phyloP scores from a whole-genome alignment of 2,113 vertebrate species.

The Tenrec ecaudatus region DNA sequence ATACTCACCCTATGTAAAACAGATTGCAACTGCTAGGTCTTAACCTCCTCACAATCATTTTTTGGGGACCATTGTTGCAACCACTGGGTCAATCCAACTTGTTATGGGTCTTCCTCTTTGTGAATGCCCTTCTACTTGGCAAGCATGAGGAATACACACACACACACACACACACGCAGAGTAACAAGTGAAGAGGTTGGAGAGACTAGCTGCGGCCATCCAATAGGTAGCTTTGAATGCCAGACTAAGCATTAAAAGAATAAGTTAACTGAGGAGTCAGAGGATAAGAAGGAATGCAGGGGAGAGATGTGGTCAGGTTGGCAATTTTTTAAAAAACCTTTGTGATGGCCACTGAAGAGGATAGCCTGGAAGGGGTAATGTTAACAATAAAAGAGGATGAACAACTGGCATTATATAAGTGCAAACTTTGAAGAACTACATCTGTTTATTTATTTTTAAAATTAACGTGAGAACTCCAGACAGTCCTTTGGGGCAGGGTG shows the following conservation, averaged over 20 bases:
- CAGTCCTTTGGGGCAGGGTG: no score
- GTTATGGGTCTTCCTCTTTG: no score
- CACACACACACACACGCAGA: not conserved
- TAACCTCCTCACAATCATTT: no score
- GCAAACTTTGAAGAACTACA: not conserved
- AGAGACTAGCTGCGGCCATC: not conserved
- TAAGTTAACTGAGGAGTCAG: not conserved
- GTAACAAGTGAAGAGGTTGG: slow-evolving; percentile 13
- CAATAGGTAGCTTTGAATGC: not conserved
- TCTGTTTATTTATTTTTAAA: no score
- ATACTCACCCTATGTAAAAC: no score
- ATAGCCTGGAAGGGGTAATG: not conserved
- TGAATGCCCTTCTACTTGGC: no score
- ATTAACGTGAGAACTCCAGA: no score
- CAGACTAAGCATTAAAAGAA: not conserved
- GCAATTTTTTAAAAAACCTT: not conserved
- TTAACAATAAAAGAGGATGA: not conserved
- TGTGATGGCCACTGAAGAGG: not conserved
- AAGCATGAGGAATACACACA: no score
- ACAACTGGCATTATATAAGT: not conserved
- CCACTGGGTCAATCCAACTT: no score
- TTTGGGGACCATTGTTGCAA: no score
- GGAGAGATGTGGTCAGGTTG: not conserved
- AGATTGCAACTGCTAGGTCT: no score
- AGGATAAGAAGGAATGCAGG: not conserved